phyloP scores from a whole-genome alignment of 2,888 invertebrate genomes.

The Cosmia pyralina region DNA sequence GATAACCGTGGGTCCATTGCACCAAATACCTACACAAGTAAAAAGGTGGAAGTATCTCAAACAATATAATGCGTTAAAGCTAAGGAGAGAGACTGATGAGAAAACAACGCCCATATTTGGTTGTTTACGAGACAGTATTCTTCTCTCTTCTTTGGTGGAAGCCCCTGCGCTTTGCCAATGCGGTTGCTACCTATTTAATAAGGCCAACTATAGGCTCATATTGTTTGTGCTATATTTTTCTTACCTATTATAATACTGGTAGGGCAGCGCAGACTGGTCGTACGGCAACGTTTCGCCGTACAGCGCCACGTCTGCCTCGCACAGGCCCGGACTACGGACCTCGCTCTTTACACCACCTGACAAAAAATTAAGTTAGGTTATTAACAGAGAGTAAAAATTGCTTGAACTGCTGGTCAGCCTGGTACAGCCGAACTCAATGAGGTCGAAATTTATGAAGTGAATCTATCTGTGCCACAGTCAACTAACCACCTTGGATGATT shows the following conservation, averaged over 20 bases:
- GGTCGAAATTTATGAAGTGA: neutral
- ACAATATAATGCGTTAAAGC: too few relatives aligned
- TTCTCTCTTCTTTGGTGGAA: too few relatives aligned
- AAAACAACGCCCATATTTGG: too few relatives aligned
- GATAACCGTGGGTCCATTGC: too few relatives aligned
- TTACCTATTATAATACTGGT: slow-evolving; percentile 94
- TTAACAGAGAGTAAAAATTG: neutral
- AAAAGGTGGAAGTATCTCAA: too few relatives aligned
- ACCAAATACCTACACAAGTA: too few relatives aligned
- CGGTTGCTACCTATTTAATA: too few relatives aligned
- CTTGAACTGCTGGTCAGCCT: neutral
- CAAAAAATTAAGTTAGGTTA: neutral
- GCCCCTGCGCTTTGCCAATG: too few relatives aligned
- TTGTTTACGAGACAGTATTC: too few relatives aligned
- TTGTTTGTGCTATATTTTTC: neutral
- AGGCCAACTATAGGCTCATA: too few relatives aligned
- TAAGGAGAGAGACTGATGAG: too few relatives aligned
- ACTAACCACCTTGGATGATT: neutral
- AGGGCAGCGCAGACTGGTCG: slow-evolving; percentile 91
- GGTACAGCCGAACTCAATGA: neutral
- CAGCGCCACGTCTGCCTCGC: slow-evolving; percentile 89
- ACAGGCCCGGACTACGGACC: slow-evolving; percentile 92
- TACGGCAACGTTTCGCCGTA: slow-evolving; percentile 88
- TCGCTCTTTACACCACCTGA: slow-evolving; percentile 92
- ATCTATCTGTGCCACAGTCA: neutral